Evolutionary conservation across 2,113 vertebrate genomes (phyloP).

Genomic region (Prunella himalayana): DNA sequence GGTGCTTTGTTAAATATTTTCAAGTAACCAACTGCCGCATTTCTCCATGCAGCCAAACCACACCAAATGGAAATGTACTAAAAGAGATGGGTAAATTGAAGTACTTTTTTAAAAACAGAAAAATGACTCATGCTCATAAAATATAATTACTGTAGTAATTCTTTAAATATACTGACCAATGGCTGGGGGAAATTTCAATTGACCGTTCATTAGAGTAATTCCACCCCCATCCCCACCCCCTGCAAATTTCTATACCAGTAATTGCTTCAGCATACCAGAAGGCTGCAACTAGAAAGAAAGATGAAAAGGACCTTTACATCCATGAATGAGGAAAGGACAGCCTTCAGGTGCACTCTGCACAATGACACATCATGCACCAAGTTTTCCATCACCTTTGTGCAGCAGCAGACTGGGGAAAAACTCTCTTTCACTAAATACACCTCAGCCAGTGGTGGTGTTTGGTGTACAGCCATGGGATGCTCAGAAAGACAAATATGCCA

Average conservation of each 20-base stretch:
- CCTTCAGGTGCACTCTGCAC: neutral
- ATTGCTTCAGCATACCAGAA: constrained; percentile 9
- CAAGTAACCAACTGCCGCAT: constrained; percentile 68
- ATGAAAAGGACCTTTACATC: neutral
- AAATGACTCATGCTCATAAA: constrained; percentile 73
- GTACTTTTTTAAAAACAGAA: constrained; percentile 71
- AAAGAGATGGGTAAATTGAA: constrained; percentile 69
- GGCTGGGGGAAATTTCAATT: constrained; percentile 40
- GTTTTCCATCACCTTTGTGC: neutral
- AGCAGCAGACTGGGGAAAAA: neutral
- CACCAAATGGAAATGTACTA: constrained; percentile 79
- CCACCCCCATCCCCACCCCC: neutral
- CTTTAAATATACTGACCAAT: constrained; percentile 64
- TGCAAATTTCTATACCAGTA: neutral
- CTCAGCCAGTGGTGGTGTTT: neutral
- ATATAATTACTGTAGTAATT: constrained; percentile 70
- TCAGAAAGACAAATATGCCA: neutral
- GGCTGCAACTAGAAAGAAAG: neutral
- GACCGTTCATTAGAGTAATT: constrained; percentile 14
- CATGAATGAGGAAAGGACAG: neutral
- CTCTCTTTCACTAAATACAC: neutral
- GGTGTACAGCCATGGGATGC: neutral
- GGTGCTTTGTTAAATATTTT: constrained; percentile 71
- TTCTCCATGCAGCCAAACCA: constrained; percentile 68
- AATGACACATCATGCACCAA: neutral